These are phyloP conservation scores for Noctuana brunneofusca DNA, from an alignment of 2,888 invertebrate genomes.

Conservation along the genomic window DNA sequence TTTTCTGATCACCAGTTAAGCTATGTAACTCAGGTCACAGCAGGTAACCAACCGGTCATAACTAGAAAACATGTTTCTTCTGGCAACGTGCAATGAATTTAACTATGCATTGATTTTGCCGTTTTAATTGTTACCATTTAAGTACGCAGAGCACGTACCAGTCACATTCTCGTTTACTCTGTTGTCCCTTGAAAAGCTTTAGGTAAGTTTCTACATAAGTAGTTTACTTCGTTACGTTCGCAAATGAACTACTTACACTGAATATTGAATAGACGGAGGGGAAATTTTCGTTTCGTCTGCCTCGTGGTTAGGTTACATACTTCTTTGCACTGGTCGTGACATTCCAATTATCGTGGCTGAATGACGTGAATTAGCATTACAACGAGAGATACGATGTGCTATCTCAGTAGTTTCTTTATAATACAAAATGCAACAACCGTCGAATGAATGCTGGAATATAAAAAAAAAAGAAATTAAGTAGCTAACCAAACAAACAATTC, in stretches of 20 bases:
- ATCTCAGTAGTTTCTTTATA: background rate
- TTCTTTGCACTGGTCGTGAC: constrained; percentile 11
- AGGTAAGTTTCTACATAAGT: constrained; percentile 24
- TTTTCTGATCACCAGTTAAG: background rate
- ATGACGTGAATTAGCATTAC: constrained; percentile 18
- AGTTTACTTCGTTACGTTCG: constrained; percentile 22
- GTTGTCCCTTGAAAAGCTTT: constrained; percentile 21
- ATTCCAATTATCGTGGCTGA: constrained; percentile 14
- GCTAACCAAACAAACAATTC: no score
- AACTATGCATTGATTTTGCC: constrained; percentile 36
- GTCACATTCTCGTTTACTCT: constrained; percentile 24
- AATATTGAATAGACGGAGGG: constrained; percentile 7
- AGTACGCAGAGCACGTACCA: constrained; percentile 21
- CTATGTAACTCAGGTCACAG: constrained; percentile 2
- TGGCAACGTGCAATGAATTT: constrained; percentile 36
- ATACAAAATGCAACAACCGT: background rate
- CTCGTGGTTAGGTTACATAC: background rate
- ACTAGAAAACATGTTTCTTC: constrained; percentile 38
- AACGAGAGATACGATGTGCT: background rate
- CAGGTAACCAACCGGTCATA: constrained; percentile 32
- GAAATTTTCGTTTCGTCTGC: background rate
- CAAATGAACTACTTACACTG: constrained; percentile 22
- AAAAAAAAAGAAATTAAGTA: no score
- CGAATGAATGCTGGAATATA: background rate
- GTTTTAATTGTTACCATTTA: constrained; percentile 32